These are phyloP conservation scores for Xyrichtys novacula DNA, from an alignment of 2,797 vertebrate species.

Conservation along the genomic window DNA sequence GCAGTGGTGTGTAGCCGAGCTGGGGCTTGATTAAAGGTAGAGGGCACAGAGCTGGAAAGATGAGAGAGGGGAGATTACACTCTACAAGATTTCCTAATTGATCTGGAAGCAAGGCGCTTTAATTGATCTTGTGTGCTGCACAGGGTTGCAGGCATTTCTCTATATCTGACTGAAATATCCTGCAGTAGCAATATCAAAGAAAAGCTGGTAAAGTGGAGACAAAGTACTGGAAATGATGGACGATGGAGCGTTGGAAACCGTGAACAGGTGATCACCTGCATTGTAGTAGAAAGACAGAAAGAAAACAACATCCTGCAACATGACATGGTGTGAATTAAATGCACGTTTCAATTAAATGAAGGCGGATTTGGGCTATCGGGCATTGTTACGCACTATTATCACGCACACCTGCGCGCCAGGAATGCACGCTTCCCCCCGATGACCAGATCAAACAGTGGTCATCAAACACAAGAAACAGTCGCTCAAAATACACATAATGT, in stretches of 20 bases:
- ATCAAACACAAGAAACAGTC: background rate
- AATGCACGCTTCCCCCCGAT: background rate
- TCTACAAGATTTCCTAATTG: constrained; percentile 56
- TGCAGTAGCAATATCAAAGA: background rate
- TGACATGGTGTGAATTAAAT: background rate
- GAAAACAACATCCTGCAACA: background rate
- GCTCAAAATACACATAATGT: background rate
- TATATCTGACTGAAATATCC: constrained; percentile 22
- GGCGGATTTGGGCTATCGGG: background rate
- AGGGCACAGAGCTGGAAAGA: constrained; percentile 29
- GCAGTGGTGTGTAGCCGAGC: constrained; percentile 38
- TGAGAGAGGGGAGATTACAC: constrained; percentile 26
- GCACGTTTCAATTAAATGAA: background rate
- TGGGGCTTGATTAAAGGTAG: constrained; percentile 53
- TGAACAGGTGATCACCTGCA: constrained; percentile 31
- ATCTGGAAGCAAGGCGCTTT: constrained; percentile 52
- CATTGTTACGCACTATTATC: constrained; percentile 12
- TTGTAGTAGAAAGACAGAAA: background rate
- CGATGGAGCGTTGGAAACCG: background rate
- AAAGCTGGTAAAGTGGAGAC: background rate
- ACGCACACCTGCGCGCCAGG: constrained; percentile 42
- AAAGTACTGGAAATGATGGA: background rate
- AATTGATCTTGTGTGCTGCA: constrained; percentile 52
- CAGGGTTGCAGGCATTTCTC: constrained; percentile 12
- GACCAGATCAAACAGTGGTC: background rate